Base-by-base conservation (phyloP, 2,888 invertebrate species). In the Hydrotaea diabolus region DNA sequence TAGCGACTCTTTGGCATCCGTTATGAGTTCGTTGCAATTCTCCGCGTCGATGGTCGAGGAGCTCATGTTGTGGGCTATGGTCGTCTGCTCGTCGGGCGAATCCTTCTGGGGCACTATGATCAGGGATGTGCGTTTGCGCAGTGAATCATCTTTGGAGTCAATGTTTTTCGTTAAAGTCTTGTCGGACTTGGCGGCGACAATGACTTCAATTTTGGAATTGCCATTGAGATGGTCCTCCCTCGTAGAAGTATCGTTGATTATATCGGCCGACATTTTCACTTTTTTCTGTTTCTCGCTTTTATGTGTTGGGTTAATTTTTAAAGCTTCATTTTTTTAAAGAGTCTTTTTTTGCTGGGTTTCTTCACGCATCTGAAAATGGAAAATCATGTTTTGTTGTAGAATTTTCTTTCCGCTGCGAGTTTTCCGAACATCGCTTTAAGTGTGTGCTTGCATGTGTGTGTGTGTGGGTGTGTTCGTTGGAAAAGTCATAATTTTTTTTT, bases 151-250 rank as follows among this genome's bases (percentile, higher is more conserved):
- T 89, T 90, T 92, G 87, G 90, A 89, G 86, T 92, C 91, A 76
- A 92, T 92, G 73, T 92, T 92, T 86, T 92, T 92, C 78, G 91
- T 92, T 23, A 92, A 88, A 2, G 92, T 92, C 80, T 92, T 91
- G 39, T 92, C 92, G 75, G 92, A 91, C 80, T 92, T 92, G 17
- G 91, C 85, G 69, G 89, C 87, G 49, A 92, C 91, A 76, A 92
- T 91, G 36, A 91, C 91, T 86, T 91, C 91, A 77, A 91, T 90
- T 77, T 91, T 91, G 62, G 89, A 88, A 77, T 87, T 88, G 77
- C 88, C 89, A 77, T 87, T 87, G 49, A 87, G 46, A 85, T 78
- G 80, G 66, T 77, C 77, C 74, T 85, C 77, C 73, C 71, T 77
- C 57, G 73, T 86, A 80, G 83, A 62, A 36, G 39, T 66, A 21